These are phyloP conservation scores for Moxostoma hubbsi DNA, from an alignment of 2,797 vertebrate species.

Conservation along the genomic window DNA sequence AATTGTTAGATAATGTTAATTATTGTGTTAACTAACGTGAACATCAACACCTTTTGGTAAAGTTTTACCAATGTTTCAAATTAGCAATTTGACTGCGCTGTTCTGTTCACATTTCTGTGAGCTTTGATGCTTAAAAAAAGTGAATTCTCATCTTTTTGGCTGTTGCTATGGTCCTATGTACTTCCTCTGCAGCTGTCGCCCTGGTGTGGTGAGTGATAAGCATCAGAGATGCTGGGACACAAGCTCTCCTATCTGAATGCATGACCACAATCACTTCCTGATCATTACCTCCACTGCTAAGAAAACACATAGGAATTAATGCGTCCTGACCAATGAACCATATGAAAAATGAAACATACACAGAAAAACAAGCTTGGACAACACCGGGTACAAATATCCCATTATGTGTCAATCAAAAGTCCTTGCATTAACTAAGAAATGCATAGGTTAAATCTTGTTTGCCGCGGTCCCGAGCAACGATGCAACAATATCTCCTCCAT, in stretches of 20 bases:
- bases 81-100: background rate
- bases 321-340: constrained; percentile 43
- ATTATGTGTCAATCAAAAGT: constrained; percentile 41
- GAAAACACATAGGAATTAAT: constrained; percentile 50
- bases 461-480: background rate
- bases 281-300: constrained; percentile 46
- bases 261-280: constrained; percentile 54
- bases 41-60: too few species aligned
- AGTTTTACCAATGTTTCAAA: background rate
- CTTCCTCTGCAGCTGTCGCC: constrained; percentile 43
- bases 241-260: constrained; percentile 40
- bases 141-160: constrained; percentile 27
- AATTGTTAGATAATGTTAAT: too few species aligned
- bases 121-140: constrained; percentile 11
- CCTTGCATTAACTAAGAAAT: constrained; percentile 23
- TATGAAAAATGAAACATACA: constrained; percentile 32
- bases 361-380: constrained; percentile 42
- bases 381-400: constrained; percentile 41
- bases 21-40: too few species aligned
- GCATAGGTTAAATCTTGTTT: constrained; percentile 34
- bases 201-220: constrained; percentile 42
- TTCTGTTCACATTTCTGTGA: constrained; percentile 1
- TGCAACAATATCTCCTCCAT: constrained; percentile 36
- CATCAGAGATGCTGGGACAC: constrained; percentile 50
- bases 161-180: constrained; percentile 42